Evolutionary conservation across 2,888 invertebrate species (phyloP).

Genomic region (Lasioglossum morio): DNA sequence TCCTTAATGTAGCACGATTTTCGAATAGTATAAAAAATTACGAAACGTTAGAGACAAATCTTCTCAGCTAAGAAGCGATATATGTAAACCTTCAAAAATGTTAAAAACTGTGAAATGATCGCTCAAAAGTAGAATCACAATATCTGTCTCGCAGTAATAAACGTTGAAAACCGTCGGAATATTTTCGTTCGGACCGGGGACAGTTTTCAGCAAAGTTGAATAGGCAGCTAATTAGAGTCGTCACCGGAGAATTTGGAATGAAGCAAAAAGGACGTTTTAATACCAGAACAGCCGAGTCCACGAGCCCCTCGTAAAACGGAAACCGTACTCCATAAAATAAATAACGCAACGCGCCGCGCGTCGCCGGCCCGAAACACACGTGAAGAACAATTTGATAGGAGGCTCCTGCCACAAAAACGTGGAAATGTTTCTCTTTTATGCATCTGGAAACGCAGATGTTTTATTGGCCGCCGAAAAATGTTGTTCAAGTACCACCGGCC

Average conservation of each 20-base stretch:
- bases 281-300: not conserved
- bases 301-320: constrained; percentile 8
- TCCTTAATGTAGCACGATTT: too few relatives aligned
- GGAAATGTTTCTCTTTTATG: constrained; percentile 24
- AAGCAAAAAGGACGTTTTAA: not conserved
- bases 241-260: not conserved
- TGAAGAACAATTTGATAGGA: constrained; percentile 16
- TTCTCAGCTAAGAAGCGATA: too few relatives aligned
- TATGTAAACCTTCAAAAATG: not conserved
- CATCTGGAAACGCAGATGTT: constrained; percentile 47
- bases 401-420: not conserved
- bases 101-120: not conserved
- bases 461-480: constrained; percentile 29
- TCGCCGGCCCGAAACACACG: not conserved
- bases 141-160: not conserved
- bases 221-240: not conserved
- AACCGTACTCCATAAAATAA: constrained; percentile 28
- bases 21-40: too few relatives aligned
- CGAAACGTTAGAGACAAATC: too few relatives aligned
- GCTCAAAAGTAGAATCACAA: not conserved
- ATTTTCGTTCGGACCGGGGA: not conserved
- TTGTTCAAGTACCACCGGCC: constrained; percentile 16
- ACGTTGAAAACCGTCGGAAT: not conserved
- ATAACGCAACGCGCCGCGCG: not conserved
- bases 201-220: not conserved